Base-by-base conservation (phyloP, 2,113 vertebrate species). In the Urocolius indicus region DNA sequence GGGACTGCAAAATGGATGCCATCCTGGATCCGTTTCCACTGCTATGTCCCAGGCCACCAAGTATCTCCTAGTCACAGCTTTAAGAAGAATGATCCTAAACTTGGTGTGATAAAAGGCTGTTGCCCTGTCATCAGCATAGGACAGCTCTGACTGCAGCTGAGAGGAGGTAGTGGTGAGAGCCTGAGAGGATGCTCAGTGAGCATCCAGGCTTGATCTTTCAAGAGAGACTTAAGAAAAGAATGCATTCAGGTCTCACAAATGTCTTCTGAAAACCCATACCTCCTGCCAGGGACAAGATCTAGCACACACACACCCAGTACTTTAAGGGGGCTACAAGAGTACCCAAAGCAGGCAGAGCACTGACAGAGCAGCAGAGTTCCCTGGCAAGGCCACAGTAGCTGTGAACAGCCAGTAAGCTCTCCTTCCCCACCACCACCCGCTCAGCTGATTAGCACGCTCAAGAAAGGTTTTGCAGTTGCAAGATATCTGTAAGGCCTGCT, bases 401-500 rank as follows among this genome's bases (percentile, higher is more conserved):
- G 48, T 21, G 72, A 94, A 52, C 61, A 95, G 69, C 85, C 65
- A 90, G 76, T 82, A 84, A 84, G 84, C 77, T 55, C 83, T 95
- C 69, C 48, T 79, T 34, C 24, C 1, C 23, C 41, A 38, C 11
- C 10, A 4, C 6, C 38, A 21, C 23, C 55, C 38, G 9, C 72
- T 51, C 22, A 58, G 68, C 66, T 82, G 90, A 94, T 96, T 90
- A 94, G 73, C 71, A 84, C 63, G 58, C 78, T 93, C 61, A 88
- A 65, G 84, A 92, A 96, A 66, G 61, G 57, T 86, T 95, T 88
- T 96, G 81, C 75, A 48, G 23, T 68, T 68, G 68, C 87, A 67
- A 85, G 93, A 89, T 96, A 93, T 93, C 92, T 85, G 59, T 67
- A 85, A 92, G 77, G 87, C 67, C 84, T 29, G 36, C 87, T 96